These are phyloP conservation scores for Auanema sp. DNA, from an alignment of 2,888 invertebrate species.

Conservation along the genomic window DNA sequence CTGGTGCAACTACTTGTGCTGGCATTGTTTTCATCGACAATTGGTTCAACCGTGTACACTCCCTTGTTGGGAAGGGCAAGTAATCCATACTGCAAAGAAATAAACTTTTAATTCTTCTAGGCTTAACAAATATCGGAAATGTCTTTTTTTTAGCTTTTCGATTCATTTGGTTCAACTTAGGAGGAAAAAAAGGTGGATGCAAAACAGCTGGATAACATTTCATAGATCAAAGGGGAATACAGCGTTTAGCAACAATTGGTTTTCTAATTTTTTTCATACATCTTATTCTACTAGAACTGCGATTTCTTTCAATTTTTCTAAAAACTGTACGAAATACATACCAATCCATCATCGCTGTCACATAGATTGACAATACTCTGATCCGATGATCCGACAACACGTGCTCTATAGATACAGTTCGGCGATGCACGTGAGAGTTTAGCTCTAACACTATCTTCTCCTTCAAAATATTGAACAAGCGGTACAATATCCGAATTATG, in stretches of 20 bases:
- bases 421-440: conserved; percentile 39
- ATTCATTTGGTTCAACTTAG: neutral
- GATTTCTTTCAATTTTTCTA: neutral
- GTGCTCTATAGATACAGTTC: conserved; percentile 54
- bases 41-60: conserved; percentile 57
- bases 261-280: neutral
- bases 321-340: conserved; percentile 23
- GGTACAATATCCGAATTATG: conserved; percentile 41
- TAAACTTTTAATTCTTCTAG: neutral
- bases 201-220: neutral
- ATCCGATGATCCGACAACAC: conserved; percentile 43
- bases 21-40: conserved; percentile 20
- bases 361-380: conserved; percentile 58
- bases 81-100: conserved; percentile 53
- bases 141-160: neutral
- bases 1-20: neutral
- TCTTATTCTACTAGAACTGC: neutral
- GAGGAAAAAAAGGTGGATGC: neutral
- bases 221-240: neutral
- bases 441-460: conserved; percentile 43
- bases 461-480: conserved; percentile 54
- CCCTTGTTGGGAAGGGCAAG: conserved; percentile 53
- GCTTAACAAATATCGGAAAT: neutral
- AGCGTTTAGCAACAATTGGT: neutral
- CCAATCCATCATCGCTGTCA: conserved; percentile 55